phyloP scores from a whole-genome alignment of 2,797 vertebrate genomes.

The Malacoctenus gilli region DNA sequence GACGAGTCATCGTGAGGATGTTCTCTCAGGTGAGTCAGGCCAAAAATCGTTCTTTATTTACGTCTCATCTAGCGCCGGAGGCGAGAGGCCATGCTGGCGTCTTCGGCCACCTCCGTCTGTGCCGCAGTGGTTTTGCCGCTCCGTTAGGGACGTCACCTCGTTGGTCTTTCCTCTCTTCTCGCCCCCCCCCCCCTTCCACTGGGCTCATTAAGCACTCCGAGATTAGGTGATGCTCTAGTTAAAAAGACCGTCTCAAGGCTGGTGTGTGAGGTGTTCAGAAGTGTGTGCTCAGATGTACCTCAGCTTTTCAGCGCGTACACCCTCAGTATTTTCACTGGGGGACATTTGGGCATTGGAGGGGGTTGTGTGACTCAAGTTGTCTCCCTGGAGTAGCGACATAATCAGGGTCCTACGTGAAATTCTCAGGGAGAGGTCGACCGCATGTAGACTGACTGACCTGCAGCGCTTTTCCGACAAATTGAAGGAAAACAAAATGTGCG shows the following conservation, averaged over 20 bases:
- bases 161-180: slow-evolving; percentile 23
- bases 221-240: slow-evolving; percentile 42
- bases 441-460: too few relatives aligned
- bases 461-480: too few relatives aligned
- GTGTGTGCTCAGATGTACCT: not conserved
- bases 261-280: slow-evolving; percentile 1
- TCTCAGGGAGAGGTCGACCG: too few relatives aligned
- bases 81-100: slow-evolving; percentile 44
- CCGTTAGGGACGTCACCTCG: slow-evolving; percentile 42
- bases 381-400: too few relatives aligned
- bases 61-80: slow-evolving; percentile 25
- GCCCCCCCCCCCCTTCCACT: slow-evolving; percentile 13
- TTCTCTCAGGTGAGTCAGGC: too few relatives aligned
- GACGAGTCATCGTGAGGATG: too few relatives aligned
- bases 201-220: slow-evolving; percentile 35
- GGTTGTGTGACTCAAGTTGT: slow-evolving; percentile 31
- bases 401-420: too few relatives aligned
- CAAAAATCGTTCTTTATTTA: too few relatives aligned
- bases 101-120: slow-evolving; percentile 51
- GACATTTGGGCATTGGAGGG: slow-evolving; percentile 25
- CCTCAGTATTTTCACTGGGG: slow-evolving; percentile 20
- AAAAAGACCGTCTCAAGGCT: slow-evolving; percentile 7
- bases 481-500: too few relatives aligned
- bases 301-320: slow-evolving; percentile 5
- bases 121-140: slow-evolving; percentile 40